Evolutionary conservation across 1,140 invertebrate genomes (phyloP).

Genomic region (Drosophila watanabei): DNA sequence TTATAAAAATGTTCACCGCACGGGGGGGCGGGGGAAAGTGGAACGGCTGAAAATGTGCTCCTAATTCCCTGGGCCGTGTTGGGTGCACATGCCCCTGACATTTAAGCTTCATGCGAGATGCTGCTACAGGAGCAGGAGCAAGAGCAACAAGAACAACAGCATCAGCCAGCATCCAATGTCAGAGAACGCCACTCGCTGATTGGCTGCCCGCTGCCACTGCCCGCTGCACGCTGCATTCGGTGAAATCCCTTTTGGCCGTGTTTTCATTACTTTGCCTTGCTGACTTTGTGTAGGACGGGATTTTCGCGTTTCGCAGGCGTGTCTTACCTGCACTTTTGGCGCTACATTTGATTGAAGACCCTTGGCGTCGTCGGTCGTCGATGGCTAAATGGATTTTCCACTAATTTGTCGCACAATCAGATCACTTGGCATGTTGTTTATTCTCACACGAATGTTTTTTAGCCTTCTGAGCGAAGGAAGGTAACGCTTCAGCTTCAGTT

Average conservation of each 20-base stretch:
- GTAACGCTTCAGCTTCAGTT: conserved; percentile 7
- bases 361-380: conserved; percentile 16
- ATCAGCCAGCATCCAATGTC: conserved; percentile 64
- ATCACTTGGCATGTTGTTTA: conserved; percentile 35
- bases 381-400: conserved; percentile 40
- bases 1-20: conserved; percentile 14
- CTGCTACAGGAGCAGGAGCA: conserved; percentile 36
- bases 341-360: conserved; percentile 46
- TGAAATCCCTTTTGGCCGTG: conserved; percentile 25
- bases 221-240: conserved; percentile 36
- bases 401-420: conserved; percentile 28
- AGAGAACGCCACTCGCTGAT: conserved; percentile 72
- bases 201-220: conserved; percentile 56
- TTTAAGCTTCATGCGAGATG: conserved; percentile 61
- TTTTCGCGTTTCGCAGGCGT: conserved; percentile 2
- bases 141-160: conserved; percentile 29
- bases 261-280: conserved; percentile 23
- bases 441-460: neutral
- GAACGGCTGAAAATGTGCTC: conserved; percentile 28
- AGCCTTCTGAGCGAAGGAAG: conserved; percentile 1
- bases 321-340: conserved; percentile 57
- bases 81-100: conserved; percentile 79
- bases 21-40: neutral
- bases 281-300: neutral
- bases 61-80: conserved; percentile 35